These are phyloP conservation scores for Rallus limicola DNA, from an alignment of 2,113 vertebrate genomes.

Conservation along the genomic window DNA sequence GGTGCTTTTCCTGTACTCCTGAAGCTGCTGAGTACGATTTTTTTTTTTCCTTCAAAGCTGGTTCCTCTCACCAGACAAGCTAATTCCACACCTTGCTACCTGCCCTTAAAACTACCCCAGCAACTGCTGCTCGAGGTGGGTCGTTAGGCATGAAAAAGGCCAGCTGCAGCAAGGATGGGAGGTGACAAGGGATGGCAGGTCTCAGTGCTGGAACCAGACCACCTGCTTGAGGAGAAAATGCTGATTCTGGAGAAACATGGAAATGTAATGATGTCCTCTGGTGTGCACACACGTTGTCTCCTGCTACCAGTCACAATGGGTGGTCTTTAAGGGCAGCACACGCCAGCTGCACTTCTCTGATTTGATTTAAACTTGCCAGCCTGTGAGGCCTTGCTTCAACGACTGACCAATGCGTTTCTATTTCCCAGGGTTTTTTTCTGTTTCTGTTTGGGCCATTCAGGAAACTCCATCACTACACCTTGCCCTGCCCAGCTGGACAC, in stretches of 20 bases:
- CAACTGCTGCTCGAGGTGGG: accelerated
- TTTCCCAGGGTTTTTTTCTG: neutral
- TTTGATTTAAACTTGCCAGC: neutral
- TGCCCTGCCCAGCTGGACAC: neutral
- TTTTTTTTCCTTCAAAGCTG: neutral
- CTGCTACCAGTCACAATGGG: accelerated
- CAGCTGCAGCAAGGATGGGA: neutral
- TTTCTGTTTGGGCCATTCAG: neutral
- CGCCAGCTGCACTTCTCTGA: neutral
- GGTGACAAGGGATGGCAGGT: neutral
- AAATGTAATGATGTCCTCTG: neutral
- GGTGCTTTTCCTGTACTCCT: neutral
- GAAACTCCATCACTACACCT: neutral
- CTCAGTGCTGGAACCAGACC: neutral
- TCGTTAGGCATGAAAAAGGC: neutral
- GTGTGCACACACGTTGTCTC: neutral
- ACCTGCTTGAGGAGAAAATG: neutral
- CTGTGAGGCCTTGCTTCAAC: neutral
- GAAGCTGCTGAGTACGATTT: neutral
- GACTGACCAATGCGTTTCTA: neutral
- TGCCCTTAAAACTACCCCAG: neutral
- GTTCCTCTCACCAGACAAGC: neutral
- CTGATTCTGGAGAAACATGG: neutral
- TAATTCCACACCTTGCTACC: accelerated
- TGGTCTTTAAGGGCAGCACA: neutral